These are phyloP conservation scores for Propithecus coquereli DNA, from an alignment of 2,113 vertebrate genomes.

Conservation along the genomic window DNA sequence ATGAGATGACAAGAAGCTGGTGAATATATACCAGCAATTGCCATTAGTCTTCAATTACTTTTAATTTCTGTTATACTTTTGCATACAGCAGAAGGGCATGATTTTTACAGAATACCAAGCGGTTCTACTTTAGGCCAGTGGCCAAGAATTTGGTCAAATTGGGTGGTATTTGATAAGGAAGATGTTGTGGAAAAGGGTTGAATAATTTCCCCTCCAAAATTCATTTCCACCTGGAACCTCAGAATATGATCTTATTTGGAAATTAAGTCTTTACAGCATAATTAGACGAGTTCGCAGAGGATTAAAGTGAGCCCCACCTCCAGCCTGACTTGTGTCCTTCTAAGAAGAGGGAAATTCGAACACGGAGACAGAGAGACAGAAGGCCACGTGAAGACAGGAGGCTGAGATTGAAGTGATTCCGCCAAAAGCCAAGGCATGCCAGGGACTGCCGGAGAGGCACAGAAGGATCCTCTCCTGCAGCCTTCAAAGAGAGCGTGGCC, in stretches of 20 bases:
- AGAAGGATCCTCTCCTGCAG: background rate
- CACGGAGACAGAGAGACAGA: background rate
- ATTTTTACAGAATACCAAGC: background rate
- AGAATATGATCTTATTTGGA: background rate
- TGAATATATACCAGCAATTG: background rate
- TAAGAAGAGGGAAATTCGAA: background rate
- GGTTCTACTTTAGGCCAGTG: background rate
- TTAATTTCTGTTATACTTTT: background rate
- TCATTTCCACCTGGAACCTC: background rate
- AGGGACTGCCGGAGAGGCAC: fast-evolving
- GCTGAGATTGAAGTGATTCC: background rate
- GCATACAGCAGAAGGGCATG: background rate
- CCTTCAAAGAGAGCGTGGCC: background rate
- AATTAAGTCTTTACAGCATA: background rate
- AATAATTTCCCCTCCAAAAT: background rate
- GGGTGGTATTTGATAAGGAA: background rate
- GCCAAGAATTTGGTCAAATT: background rate
- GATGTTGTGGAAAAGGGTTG: background rate
- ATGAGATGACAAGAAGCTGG: background rate
- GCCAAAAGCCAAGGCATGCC: background rate
- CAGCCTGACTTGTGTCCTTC: background rate
- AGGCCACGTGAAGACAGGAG: background rate
- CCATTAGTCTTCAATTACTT: background rate
- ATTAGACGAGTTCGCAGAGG: background rate
- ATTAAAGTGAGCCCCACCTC: background rate